phyloP scores from a whole-genome alignment of 2,113 vertebrate genomes.

The Tupaia chinensis region DNA sequence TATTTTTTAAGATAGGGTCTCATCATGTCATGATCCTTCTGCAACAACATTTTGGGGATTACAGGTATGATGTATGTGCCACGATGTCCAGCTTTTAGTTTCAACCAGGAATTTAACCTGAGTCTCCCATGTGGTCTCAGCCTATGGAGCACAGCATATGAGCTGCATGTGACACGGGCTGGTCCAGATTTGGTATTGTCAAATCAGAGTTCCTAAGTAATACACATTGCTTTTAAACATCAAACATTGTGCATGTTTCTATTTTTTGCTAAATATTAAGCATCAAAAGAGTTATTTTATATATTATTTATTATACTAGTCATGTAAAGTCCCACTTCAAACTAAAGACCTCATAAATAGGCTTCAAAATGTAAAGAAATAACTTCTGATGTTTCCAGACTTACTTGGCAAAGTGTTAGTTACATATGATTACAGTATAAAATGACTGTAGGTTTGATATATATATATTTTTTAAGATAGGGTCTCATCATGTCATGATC shows the following conservation, averaged over 20 bases:
- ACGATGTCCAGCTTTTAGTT: too few relatives aligned
- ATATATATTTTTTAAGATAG: too few relatives aligned
- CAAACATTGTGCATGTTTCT: neutral
- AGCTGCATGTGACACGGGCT: too few relatives aligned
- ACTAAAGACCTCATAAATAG: neutral
- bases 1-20: too few relatives aligned
- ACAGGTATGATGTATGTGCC: too few relatives aligned
- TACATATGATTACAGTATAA: neutral
- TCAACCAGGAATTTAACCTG: too few relatives aligned
- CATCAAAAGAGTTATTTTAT: neutral
- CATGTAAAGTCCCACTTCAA: too few relatives aligned
- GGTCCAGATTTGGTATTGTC: neutral
- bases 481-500: too few relatives aligned
- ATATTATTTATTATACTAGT: neutral
- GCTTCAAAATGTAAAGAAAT: neutral
- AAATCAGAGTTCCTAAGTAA: neutral
- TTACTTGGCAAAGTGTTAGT: neutral
- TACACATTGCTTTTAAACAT: neutral
- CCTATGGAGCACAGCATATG: too few relatives aligned
- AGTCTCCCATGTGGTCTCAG: too few relatives aligned
- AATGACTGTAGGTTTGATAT: neutral
- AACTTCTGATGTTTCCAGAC: neutral
- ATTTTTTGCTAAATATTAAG: neutral
- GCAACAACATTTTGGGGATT: too few relatives aligned
- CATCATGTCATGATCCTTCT: too few relatives aligned